Percentiles rank a stretch among this genome's conserved stretches.
These are phyloP conservation scores for Glaucidium brasilianum DNA, from an alignment of 2,113 vertebrate genomes.

Conservation along the genomic window DNA sequence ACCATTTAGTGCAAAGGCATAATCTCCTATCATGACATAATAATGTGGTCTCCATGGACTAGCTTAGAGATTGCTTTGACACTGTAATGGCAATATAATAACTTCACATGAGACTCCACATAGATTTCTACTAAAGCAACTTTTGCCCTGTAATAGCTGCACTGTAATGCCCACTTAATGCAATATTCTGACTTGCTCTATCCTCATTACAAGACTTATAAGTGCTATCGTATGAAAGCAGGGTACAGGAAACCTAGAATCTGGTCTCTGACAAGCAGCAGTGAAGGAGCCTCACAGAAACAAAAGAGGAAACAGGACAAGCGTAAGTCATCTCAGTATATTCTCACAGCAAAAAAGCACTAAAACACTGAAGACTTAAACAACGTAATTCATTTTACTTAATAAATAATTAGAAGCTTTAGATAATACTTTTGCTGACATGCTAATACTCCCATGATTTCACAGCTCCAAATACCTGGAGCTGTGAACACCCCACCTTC, in stretches of 20 bases:
- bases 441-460: not conserved
- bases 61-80: constrained; percentile 32
- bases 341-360: not conserved
- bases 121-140: not conserved
- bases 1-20: constrained; percentile 34
- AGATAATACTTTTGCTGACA: not conserved
- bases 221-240: not conserved
- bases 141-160: not conserved
- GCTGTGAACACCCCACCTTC: not conserved
- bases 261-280: not conserved
- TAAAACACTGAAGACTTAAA: not conserved
- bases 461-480: not conserved
- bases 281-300: not conserved
- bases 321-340: not conserved
- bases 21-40: constrained; percentile 49
- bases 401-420: not conserved
- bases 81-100: not conserved
- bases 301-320: not conserved
- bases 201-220: not conserved
- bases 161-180: not conserved
- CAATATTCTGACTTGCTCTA: not conserved
- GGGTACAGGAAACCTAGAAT: not conserved
- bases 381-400: not conserved
- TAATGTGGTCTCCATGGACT: constrained; percentile 9
- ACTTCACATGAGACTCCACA: not conserved